Evolutionary conservation across 2,797 vertebrate species (phyloP), one percentile per base, ranked within the genome.

Genomic region (Lepidocolaptes lacrymiger): DNA sequence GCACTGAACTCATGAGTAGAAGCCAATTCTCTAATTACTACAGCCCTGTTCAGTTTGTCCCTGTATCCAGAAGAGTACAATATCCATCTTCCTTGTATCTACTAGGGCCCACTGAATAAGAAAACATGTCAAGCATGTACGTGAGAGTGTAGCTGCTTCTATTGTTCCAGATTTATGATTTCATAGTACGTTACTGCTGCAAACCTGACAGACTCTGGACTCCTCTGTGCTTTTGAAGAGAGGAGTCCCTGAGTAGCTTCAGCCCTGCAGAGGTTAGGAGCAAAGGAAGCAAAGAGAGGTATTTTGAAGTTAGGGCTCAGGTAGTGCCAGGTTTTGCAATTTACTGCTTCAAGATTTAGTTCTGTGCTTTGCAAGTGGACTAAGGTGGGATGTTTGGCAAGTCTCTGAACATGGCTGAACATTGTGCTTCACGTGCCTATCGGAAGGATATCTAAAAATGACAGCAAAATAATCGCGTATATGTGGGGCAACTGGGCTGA

Each of bases 341-440:
- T 63, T 14, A 13, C 12, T 58, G 13, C 36, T 44, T 69, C 1
- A 2, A 49, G 37, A 24, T 73, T 52, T 39, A 76, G 19, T 43
- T 75, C 43, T 59, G 8, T 46, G n/a, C 66, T 62, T 36, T 49
- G 37, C 59, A 48, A 3, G 28, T 41, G 59, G 32, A 18, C 51
- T 46, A 49, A 46, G 28, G 27, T 24, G 36, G 27, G 8, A n/a
- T 61, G 14, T 55, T 93, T 58, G 62, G 32, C 8, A 41, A 39
- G 30, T 28, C 37, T 24, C 27, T 79, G 78, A 78, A 58, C 2
- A 20, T 0, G 19, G 37, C 49, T 36, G 24, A 58, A 24, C 55
- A 18, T 26, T 4, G 1, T 41, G 37, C 34, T 66, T 83, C 56
- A 12, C 1, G 0, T 59, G 44, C 17, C 24, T 81, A 3, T 27